Base-by-base conservation (phyloP, 1,140 invertebrate genomes). In the Pseudomyrmex concolor region DNA sequence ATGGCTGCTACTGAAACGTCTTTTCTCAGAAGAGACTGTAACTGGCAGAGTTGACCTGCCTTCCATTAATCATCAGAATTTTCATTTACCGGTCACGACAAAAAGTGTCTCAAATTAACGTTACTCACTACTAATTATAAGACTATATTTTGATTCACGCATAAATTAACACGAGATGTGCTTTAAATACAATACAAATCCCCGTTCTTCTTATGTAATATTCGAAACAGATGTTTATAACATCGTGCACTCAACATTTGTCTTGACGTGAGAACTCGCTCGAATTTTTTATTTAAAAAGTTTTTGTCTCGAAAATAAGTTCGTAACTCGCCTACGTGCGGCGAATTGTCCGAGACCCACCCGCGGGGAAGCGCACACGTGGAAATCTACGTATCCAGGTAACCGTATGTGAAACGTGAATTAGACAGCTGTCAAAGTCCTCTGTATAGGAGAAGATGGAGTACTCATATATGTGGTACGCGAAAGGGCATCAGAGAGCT, bases 381-480 rank as follows among this genome's bases (percentile, higher is more conserved):
- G 87, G 71, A 88, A 89, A 89, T 86, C 55, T 84, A 83, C 78
- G 78, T 72, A 84, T 57, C 80, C 81, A 90, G 84, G 85, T 87
- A 84, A 88, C 84, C 86, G 73, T 78, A 82, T 66, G 85, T 63
- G 88, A 74, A 86, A 87, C 88, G 89, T 90, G 88, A 90, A 88
- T 88, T 90, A 89, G 89, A 90, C 89, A 90, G 89, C 89, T 90
- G 89, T 90, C 89, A 90, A 90, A 90, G 89, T 87, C 68, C 84
- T 83, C 86, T 86, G 88, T 63, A 74, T 63, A 74, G 81, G 89
- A 82, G 89, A 90, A 90, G 89, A 90, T 86, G 86, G 89, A 90
- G 89, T 88, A 86, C 67, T 81, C 89, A 88, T 90, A 90, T 90
- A 89, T 90, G 89, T 86, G 86, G 89, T 86, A 85, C 86, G 89